Evolutionary conservation across 1,140 invertebrate species (phyloP).

Genomic region (Heliothis subflexa): DNA sequence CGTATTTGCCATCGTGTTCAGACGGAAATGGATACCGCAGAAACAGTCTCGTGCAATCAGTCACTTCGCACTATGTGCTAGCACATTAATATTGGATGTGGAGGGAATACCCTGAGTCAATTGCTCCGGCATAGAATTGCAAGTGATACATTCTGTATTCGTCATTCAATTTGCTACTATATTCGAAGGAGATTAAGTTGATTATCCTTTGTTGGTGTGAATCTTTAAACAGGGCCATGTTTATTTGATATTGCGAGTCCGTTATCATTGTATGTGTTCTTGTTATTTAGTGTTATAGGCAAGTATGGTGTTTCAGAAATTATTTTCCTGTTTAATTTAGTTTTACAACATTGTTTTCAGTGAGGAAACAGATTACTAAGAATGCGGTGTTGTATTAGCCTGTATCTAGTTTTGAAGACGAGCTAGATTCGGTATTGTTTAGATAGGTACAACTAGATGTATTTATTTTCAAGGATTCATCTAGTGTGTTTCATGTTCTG

Average conservation of each 20-base stretch:
- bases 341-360: constrained; percentile 19
- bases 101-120: constrained; percentile 76
- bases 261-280: constrained; percentile 30
- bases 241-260: constrained; percentile 34
- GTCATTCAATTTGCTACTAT: constrained; percentile 32
- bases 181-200: constrained; percentile 30
- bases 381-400: not conserved
- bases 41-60: constrained; percentile 23
- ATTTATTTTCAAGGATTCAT: not conserved
- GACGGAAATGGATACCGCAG: constrained; percentile 25
- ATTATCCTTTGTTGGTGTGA: constrained; percentile 15
- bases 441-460: not conserved
- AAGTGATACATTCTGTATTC: constrained; percentile 54
- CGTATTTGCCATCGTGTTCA: constrained; percentile 20
- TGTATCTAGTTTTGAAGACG: not conserved
- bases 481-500: not conserved
- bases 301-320: constrained; percentile 7
- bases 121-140: constrained; percentile 71
- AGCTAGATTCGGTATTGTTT: not conserved
- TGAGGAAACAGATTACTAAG: not conserved
- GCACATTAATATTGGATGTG: constrained; percentile 67
- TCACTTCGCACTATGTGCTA: constrained; percentile 37
- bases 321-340: constrained; percentile 30
- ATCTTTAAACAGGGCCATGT: constrained; percentile 27
- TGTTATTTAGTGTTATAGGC: constrained; percentile 14